Evolutionary conservation across 2,888 invertebrate genomes (phyloP).

Genomic region (Caenorhabditis angaria): DNA sequence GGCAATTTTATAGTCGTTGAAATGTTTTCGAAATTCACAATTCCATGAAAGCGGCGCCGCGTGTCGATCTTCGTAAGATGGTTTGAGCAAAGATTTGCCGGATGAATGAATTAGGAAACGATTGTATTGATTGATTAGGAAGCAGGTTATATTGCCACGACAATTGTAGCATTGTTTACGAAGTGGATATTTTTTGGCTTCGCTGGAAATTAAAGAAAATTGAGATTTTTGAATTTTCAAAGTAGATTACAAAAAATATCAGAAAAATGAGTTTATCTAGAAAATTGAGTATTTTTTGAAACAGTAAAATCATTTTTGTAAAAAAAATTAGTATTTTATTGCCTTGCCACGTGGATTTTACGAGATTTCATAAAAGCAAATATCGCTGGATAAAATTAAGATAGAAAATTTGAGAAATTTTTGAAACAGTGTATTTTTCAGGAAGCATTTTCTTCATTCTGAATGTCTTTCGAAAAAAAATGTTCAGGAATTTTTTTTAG

Average conservation of each 20-base stretch:
- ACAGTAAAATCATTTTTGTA: background rate
- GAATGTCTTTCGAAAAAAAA: too few species aligned
- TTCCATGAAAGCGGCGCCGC: slow-evolving; percentile 41
- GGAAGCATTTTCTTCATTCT: too few species aligned
- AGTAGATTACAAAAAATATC: too few species aligned
- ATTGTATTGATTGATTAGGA: slow-evolving; percentile 47
- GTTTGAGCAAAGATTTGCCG: slow-evolving; percentile 15
- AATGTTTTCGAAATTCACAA: slow-evolving; percentile 28
- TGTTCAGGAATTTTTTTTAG: too few species aligned
- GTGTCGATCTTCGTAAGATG: slow-evolving; percentile 38
- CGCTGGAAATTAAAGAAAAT: slow-evolving; percentile 16
- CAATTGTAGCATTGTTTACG: slow-evolving; percentile 52
- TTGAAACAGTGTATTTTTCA: too few species aligned
- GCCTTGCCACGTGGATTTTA: too few species aligned
- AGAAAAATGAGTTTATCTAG: too few species aligned
- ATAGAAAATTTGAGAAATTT: too few species aligned
- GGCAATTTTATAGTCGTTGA: slow-evolving; percentile 34
- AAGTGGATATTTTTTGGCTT: slow-evolving; percentile 31
- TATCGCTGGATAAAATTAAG: too few species aligned
- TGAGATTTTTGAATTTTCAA: too few species aligned
- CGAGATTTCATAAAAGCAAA: slow-evolving; percentile 5
- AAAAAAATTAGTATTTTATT: too few species aligned
- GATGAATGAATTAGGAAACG: slow-evolving; percentile 40
- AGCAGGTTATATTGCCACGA: slow-evolving; percentile 56
- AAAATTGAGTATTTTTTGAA: background rate